A percentile compares a stretch with the other conserved stretches of the same genome.
Evolutionary conservation across 2,888 invertebrate genomes (phyloP).

Genomic region (Muschampia plurimacula): DNA sequence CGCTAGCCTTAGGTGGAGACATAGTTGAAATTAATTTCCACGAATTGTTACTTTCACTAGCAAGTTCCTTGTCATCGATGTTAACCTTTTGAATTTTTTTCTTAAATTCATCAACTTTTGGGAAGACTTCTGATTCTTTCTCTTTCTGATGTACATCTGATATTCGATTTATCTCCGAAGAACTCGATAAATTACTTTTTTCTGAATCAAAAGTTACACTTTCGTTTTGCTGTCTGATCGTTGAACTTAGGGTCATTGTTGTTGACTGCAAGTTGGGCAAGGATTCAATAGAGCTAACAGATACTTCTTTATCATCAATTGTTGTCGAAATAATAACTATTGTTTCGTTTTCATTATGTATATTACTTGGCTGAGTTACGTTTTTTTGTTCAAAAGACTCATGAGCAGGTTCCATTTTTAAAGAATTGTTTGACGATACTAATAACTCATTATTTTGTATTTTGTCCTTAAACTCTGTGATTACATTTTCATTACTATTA

Average conservation of each 20-base stretch:
- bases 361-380: background rate
- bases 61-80: constrained; percentile 75
- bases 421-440: background rate
- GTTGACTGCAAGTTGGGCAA: constrained; percentile 32
- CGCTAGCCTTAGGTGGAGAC: constrained; percentile 77
- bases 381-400: background rate
- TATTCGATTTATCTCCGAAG: constrained; percentile 40
- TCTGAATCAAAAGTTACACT: constrained; percentile 9
- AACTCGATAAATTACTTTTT: constrained; percentile 26
- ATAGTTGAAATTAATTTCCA: constrained; percentile 87
- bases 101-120: constrained; percentile 77
- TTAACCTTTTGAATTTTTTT: constrained; percentile 81
- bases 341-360: constrained; percentile 30
- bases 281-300: constrained; percentile 20
- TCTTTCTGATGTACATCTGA: constrained; percentile 51
- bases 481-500: constrained; percentile 24
- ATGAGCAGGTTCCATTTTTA: background rate
- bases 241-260: constrained; percentile 19
- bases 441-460: background rate
- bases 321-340: background rate
- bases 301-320: constrained; percentile 9
- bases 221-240: constrained; percentile 15
- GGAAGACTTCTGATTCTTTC: constrained; percentile 54
- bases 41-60: constrained; percentile 71
- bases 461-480: constrained; percentile 16